A percentile compares a stretch with the other conserved stretches of the same genome.
Evolutionary conservation across 2,888 invertebrate genomes (phyloP).

Genomic region (Criorhina ranunculi): DNA sequence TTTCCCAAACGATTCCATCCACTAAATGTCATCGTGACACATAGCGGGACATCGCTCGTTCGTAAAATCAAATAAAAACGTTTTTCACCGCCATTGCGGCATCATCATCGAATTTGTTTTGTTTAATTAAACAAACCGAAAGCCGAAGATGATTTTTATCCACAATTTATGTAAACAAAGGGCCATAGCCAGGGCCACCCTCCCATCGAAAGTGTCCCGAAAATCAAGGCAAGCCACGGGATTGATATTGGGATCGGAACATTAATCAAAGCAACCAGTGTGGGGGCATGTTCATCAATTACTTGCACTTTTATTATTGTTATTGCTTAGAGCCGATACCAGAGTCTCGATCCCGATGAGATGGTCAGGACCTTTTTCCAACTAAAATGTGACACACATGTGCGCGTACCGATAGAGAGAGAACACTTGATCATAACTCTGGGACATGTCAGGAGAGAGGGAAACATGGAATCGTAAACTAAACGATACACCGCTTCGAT

Average conservation of each 20-base stretch:
- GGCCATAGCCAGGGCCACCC: too few species aligned
- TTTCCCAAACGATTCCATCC: slow-evolving; percentile 63
- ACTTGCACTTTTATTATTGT: slow-evolving; percentile 50
- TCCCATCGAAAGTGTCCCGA: slow-evolving; percentile 2
- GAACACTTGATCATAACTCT: slow-evolving; percentile 53
- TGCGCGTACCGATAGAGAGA: neutral
- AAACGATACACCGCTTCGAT: slow-evolving; percentile 10
- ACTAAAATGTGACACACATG: slow-evolving; percentile 11
- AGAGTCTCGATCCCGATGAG: neutral
- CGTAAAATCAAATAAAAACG: slow-evolving; percentile 71
- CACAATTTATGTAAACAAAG: slow-evolving; percentile 52
- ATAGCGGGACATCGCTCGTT: slow-evolving; percentile 44
- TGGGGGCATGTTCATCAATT: slow-evolving; percentile 46
- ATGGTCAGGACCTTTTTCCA: slow-evolving; percentile 27
- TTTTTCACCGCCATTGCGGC: slow-evolving; percentile 42
- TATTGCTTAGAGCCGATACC: slow-evolving; percentile 8
- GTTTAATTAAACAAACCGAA: slow-evolving; percentile 71
- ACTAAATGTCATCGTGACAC: slow-evolving; percentile 69
- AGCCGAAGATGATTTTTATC: slow-evolving; percentile 24
- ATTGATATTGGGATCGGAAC: neutral
- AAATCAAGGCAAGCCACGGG: too few species aligned
- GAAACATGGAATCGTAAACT: slow-evolving; percentile 25
- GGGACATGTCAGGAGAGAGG: slow-evolving; percentile 8
- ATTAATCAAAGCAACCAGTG: slow-evolving; percentile 13
- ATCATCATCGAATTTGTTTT: slow-evolving; percentile 40